Percentiles rank a stretch among this genome's conserved stretches.
phyloP scores from a whole-genome alignment of 2,888 invertebrate species.

The Phyllotreta cruciferae region DNA sequence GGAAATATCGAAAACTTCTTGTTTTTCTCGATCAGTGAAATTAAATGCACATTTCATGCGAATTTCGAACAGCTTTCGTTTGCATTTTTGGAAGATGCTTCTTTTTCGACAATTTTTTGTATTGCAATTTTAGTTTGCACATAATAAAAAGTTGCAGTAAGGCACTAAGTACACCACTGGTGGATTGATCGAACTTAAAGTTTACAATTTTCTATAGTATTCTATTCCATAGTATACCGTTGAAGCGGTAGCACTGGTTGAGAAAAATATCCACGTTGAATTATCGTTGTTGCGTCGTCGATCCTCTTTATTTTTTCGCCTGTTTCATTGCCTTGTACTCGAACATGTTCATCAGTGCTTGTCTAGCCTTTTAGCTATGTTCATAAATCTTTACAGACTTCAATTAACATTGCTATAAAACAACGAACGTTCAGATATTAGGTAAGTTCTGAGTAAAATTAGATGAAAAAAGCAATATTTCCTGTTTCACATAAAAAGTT shows the following conservation, averaged over 20 bases:
- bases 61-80: no score
- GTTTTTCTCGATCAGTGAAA: neutral
- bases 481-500: no score
- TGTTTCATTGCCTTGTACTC: neutral
- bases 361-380: slow-evolving; percentile 13
- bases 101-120: no score
- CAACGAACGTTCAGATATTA: neutral
- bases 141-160: no score
- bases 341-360: slow-evolving; percentile 28
- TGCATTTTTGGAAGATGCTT: no score
- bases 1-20: neutral
- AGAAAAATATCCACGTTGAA: slow-evolving; percentile 29
- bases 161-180: neutral
- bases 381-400: slow-evolving; percentile 1
- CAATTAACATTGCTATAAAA: slow-evolving; percentile 2
- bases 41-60: no score
- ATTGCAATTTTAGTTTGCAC: no score
- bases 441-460: no score
- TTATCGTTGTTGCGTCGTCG: slow-evolving; percentile 22
- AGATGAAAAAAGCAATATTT: no score
- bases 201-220: slow-evolving; percentile 24
- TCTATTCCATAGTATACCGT: slow-evolving; percentile 25
- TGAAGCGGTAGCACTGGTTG: slow-evolving; percentile 26
- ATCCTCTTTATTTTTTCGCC: slow-evolving; percentile 16
- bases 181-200: slow-evolving; percentile 10